A percentile compares a stretch with the other conserved stretches of the same genome.
These are phyloP conservation scores for Microcebus ravelobensis DNA, from an alignment of 2,113 vertebrate species.

Conservation along the genomic window DNA sequence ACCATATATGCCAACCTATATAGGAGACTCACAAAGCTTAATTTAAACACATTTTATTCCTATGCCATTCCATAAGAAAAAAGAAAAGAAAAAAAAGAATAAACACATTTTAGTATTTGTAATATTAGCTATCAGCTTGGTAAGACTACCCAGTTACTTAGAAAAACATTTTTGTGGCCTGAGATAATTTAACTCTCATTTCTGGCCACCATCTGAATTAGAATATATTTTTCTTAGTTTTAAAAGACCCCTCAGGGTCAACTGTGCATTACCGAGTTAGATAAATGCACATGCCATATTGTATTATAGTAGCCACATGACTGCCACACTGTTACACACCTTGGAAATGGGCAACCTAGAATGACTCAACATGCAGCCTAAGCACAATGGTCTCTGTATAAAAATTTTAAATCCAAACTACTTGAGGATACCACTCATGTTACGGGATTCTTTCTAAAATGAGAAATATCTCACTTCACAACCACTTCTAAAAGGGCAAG, in stretches of 20 bases:
- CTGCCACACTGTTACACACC: background rate
- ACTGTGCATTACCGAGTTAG: background rate
- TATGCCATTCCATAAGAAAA: too few species aligned
- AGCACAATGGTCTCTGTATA: background rate
- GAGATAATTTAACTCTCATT: conserved; percentile 13
- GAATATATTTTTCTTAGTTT: conserved; percentile 22
- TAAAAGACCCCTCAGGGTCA: background rate
- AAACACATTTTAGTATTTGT: conserved; percentile 24
- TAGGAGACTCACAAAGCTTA: background rate
- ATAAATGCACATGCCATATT: background rate
- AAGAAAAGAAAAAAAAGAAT: background rate
- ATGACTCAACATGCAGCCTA: background rate
- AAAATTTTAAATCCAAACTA: conserved; percentile 16
- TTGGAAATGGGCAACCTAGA: background rate
- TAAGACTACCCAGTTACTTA: background rate
- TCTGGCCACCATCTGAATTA: conserved; percentile 18
- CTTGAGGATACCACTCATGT: background rate
- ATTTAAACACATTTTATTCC: background rate
- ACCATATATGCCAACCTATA: background rate
- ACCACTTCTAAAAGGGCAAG: background rate
- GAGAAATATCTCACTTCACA: background rate
- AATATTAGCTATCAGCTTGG: background rate
- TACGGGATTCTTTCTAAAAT: background rate
- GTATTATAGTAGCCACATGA: background rate
- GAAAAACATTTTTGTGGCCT: conserved; percentile 7